phyloP scores from a whole-genome alignment of 2,113 vertebrate species.

The Harpagus bidentatus region DNA sequence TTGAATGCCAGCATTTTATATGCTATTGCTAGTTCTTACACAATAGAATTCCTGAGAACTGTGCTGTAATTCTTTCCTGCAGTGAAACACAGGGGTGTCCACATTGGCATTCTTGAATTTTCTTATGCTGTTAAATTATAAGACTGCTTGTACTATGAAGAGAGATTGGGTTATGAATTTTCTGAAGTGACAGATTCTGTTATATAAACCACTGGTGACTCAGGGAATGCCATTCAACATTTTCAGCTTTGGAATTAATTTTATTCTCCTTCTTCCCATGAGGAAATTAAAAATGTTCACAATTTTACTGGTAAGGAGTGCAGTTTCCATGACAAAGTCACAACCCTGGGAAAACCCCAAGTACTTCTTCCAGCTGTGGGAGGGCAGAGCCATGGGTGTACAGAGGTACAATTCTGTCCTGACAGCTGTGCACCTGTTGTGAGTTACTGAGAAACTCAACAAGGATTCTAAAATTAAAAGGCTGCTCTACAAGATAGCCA shows the following conservation, averaged over 20 bases:
- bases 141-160: constrained; percentile 27
- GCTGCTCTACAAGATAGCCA: neutral
- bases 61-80: constrained; percentile 49
- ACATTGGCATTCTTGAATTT: constrained; percentile 49
- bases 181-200: neutral
- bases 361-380: neutral
- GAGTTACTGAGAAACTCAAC: neutral
- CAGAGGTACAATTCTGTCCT: neutral
- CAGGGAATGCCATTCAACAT: constrained; percentile 27
- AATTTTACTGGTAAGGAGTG: neutral
- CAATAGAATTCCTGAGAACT: constrained; percentile 45
- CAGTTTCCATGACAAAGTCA: constrained; percentile 40
- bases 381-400: neutral
- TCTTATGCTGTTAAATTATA: constrained; percentile 48
- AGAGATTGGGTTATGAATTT: constrained; percentile 41
- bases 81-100: constrained; percentile 56
- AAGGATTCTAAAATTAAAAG: neutral
- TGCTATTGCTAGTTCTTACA: constrained; percentile 4
- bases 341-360: constrained; percentile 10
- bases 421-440: neutral
- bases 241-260: constrained; percentile 50
- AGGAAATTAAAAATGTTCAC: constrained; percentile 16
- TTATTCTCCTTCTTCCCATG: neutral
- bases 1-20: constrained; percentile 24
- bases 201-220: neutral